These are phyloP conservation scores for Grantiella picta DNA, from an alignment of 2,113 vertebrate species.

Conservation along the genomic window DNA sequence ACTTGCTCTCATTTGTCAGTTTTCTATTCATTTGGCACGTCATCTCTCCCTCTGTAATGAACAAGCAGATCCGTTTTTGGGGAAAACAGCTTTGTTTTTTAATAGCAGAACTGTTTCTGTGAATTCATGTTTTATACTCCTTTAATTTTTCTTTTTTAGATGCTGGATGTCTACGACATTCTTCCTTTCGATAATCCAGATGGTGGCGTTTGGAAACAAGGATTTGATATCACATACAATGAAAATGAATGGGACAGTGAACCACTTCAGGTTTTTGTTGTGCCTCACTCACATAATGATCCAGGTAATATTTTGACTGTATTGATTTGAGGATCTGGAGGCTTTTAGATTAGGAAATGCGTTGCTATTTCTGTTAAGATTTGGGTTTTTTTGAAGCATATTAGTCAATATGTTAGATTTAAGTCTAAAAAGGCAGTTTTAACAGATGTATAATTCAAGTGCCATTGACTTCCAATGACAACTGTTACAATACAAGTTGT, in stretches of 20 bases:
- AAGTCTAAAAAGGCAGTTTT: background rate
- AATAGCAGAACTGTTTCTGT: background rate
- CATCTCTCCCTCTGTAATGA: background rate
- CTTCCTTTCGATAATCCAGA: slow-evolving; percentile 91
- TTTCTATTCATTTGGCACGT: background rate
- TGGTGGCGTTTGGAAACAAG: slow-evolving; percentile 94
- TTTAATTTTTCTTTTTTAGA: slow-evolving; percentile 69
- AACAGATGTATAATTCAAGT: background rate
- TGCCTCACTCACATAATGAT: slow-evolving; percentile 95
- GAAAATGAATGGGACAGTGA: slow-evolving; percentile 84
- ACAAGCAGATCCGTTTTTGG: background rate
- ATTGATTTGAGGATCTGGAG: background rate
- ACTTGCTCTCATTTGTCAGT: background rate
- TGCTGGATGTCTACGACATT: slow-evolving; percentile 87
- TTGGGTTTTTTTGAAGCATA: background rate
- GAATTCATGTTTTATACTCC: background rate
- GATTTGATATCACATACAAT: slow-evolving; percentile 86
- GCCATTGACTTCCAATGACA: background rate
- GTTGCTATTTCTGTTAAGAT: background rate
- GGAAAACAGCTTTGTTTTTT: background rate
- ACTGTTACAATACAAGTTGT: background rate
- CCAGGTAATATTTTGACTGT: slow-evolving; percentile 77
- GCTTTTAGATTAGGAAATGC: background rate
- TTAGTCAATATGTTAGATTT: background rate
- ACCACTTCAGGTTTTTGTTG: slow-evolving; percentile 86